Percentiles rank a stretch among this genome's conserved stretches.
These are phyloP conservation scores for Chondrosia reniformis DNA, from an alignment of 37 sponge, comb jelly and placozoan species.

Conservation along the genomic window DNA sequence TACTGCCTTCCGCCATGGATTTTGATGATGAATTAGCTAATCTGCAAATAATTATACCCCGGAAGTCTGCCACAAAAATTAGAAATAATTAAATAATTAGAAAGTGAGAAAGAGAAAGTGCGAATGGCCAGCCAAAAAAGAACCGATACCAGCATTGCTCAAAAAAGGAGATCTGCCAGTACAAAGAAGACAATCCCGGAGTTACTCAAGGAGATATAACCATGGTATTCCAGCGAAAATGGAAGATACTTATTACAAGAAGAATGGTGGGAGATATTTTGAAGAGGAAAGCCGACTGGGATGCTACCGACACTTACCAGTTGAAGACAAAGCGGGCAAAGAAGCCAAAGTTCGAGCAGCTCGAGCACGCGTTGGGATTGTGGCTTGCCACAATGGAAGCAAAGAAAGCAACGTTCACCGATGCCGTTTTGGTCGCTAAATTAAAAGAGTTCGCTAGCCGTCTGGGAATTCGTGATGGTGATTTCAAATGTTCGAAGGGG, in stretches of 20 bases:
- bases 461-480: background rate
- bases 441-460: background rate
- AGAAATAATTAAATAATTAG: background rate
- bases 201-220: background rate
- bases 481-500: background rate
- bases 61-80: background rate
- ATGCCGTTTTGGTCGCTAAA: background rate
- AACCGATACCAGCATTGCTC: background rate
- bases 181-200: background rate
- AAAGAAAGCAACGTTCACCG: background rate
- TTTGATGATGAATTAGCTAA: background rate
- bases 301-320: background rate
- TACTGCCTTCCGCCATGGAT: background rate
- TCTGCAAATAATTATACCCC: background rate
- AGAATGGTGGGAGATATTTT: background rate
- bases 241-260: background rate
- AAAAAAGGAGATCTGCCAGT: background rate
- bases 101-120: too few species aligned
- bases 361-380: background rate
- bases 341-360: constrained; percentile 13
- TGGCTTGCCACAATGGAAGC: constrained; percentile 12
- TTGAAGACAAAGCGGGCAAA: background rate
- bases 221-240: background rate
- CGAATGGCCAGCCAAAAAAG: background rate
- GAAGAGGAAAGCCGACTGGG: constrained; percentile 5